Evolutionary conservation across 1,140 invertebrate genomes (phyloP).

Genomic region (Gryllus bimaculatus): DNA sequence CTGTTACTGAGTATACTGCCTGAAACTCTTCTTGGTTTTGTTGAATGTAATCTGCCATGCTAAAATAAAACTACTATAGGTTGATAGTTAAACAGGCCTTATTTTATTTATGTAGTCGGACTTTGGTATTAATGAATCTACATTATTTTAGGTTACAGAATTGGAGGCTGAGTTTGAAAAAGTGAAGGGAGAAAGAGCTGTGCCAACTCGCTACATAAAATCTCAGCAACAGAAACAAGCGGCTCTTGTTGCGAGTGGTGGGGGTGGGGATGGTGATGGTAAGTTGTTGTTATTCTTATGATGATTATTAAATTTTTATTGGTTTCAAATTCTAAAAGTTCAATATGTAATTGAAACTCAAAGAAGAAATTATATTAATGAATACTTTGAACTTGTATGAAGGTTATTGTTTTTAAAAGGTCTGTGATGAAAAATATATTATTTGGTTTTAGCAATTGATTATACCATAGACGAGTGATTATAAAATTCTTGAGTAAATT

Average conservation of each 20-base stretch:
- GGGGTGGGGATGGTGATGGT: slow-evolving; percentile 37
- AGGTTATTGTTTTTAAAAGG: background rate
- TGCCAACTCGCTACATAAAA: slow-evolving; percentile 68
- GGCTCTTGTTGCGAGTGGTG: slow-evolving; percentile 45
- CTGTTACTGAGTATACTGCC: too few relatives aligned
- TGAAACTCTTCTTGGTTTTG: too few relatives aligned
- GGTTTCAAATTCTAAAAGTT: background rate
- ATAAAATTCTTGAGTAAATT: too few relatives aligned
- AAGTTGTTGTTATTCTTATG: slow-evolving; percentile 22
- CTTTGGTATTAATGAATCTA: background rate
- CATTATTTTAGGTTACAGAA: slow-evolving; percentile 57
- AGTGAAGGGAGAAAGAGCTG: slow-evolving; percentile 55
- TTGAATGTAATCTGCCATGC: too few relatives aligned
- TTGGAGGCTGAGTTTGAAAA: slow-evolving; percentile 82
- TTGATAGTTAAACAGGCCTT: too few relatives aligned
- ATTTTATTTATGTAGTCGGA: too few relatives aligned
- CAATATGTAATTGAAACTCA: background rate
- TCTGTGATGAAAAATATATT: too few relatives aligned
- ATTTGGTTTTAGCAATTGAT: too few relatives aligned
- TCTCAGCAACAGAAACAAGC: slow-evolving; percentile 80
- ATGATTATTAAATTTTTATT: background rate
- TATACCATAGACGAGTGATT: too few relatives aligned
- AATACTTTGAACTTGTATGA: background rate
- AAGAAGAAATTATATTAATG: background rate
- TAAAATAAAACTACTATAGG: too few relatives aligned